phyloP scores from a whole-genome alignment of 2,888 invertebrate genomes.

The Criorhina ranunculi region DNA sequence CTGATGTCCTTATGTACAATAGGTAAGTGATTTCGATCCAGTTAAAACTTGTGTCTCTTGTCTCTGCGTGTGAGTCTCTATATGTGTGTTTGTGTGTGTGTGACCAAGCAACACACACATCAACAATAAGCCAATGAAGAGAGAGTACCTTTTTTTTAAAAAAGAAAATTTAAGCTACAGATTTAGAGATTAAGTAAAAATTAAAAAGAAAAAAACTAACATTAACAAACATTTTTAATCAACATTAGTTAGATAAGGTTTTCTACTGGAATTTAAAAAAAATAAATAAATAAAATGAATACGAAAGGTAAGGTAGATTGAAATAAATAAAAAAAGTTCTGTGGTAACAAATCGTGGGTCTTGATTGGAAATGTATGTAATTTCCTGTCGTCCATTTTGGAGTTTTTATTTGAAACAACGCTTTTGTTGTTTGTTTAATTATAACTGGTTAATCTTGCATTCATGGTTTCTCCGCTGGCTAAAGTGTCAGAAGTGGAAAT shows the following conservation, averaged over 20 bases:
- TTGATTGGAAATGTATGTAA: neutral
- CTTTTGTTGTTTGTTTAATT: no score
- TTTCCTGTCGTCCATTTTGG: no score
- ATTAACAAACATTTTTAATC: slow-evolving; percentile 25
- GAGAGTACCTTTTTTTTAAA: slow-evolving; percentile 12
- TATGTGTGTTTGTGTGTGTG: slow-evolving; percentile 30
- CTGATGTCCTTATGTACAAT: slow-evolving; percentile 99
- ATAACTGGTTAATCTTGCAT: no score
- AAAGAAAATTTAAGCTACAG: slow-evolving; percentile 10
- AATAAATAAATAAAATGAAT: slow-evolving; percentile 26
- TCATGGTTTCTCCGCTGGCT: no score
- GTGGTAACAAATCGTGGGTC: slow-evolving; percentile 42
- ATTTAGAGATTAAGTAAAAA: slow-evolving; percentile 11
- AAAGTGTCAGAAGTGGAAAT: no score
- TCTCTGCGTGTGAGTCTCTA: slow-evolving; percentile 30
- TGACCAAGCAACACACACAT: slow-evolving; percentile 50
- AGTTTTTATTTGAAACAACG: no score
- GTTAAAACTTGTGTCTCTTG: slow-evolving; percentile 41
- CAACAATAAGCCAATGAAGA: slow-evolving; percentile 74
- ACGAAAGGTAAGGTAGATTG: slow-evolving; percentile 69
- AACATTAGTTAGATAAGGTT: slow-evolving; percentile 58
- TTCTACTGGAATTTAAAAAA: slow-evolving; percentile 38
- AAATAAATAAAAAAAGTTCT: slow-evolving; percentile 47
- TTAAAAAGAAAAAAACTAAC: slow-evolving; percentile 32
- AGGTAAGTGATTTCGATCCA: slow-evolving; percentile 88